Conservation (phyloP, 2,113 vertebrate genomes). For the Pseudorhombus dupliciocellatus region DNA sequence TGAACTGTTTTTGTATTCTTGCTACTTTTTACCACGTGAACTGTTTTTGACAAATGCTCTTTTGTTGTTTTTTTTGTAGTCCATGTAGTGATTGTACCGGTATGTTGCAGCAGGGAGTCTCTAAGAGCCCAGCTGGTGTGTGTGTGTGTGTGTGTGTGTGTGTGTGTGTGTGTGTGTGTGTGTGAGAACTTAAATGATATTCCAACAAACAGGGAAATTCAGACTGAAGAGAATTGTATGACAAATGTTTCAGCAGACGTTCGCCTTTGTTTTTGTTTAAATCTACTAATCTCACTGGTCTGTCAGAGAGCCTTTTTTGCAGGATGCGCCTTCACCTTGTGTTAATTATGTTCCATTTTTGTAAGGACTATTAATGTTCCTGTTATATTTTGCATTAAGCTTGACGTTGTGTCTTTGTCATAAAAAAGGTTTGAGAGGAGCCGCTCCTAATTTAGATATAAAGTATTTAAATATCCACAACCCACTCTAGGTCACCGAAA, state of each 20-base stretch:
- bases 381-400: constrained; percentile 8
- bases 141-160: background rate
- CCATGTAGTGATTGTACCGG: constrained; percentile 50
- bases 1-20: constrained; percentile 75
- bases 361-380: constrained; percentile 12
- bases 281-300: constrained; percentile 27
- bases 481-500: too few species aligned
- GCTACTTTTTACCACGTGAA: constrained; percentile 72
- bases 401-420: constrained; percentile 5
- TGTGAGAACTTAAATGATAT: constrained; percentile 33
- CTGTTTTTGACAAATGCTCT: constrained; percentile 53
- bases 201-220: constrained; percentile 53
- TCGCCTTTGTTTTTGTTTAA: constrained; percentile 10
- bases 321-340: constrained; percentile 19
- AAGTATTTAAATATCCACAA: too few species aligned
- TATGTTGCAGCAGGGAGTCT: constrained; percentile 41
- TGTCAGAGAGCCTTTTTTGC: constrained; percentile 30
- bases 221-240: constrained; percentile 43
- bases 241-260: constrained; percentile 39
- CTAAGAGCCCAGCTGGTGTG: constrained; percentile 20
- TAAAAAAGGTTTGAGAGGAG: too few species aligned
- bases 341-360: constrained; percentile 32
- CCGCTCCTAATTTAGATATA: too few species aligned
- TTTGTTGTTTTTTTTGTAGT: constrained; percentile 46
- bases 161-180: background rate